Evolutionary conservation across 37 sponge, comb jelly and placozoan genomes (phyloP).

Genomic region (Axinella damicornis): DNA sequence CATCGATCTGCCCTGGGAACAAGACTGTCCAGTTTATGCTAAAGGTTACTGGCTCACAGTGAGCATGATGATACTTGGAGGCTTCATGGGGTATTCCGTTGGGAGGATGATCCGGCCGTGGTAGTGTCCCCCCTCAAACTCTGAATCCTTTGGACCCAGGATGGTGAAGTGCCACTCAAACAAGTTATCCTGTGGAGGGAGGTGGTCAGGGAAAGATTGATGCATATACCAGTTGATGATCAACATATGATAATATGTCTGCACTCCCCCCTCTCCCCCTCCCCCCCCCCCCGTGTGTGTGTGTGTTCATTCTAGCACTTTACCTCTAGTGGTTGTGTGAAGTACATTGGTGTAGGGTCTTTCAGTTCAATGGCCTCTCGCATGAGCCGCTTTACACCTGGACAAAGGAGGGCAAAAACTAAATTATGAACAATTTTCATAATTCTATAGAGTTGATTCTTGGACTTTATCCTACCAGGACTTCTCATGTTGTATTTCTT

Average conservation of each 20-base stretch:
- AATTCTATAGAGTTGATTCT: background rate
- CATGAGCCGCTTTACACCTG: slow-evolving; percentile 97
- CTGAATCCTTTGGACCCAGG: slow-evolving; percentile 81
- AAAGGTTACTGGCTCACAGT: slow-evolving; percentile 68
- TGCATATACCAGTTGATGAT: no score
- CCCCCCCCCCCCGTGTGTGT: no score
- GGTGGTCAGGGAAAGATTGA: no score
- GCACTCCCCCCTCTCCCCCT: no score
- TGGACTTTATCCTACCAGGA: slow-evolving; percentile 56
- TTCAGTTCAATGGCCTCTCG: slow-evolving; percentile 94
- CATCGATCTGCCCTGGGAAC: no score
- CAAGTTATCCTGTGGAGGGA: slow-evolving; percentile 77
- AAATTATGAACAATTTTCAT: background rate
- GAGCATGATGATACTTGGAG: slow-evolving; percentile 92
- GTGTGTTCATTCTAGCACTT: background rate
- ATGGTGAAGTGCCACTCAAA: slow-evolving; percentile 99
- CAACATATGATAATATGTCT: no score
- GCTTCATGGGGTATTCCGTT: slow-evolving; percentile 99
- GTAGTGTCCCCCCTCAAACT: slow-evolving; percentile 91
- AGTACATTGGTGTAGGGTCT: slow-evolving; percentile 91
- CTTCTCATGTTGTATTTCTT: slow-evolving; percentile 73
- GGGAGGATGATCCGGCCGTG: slow-evolving; percentile 96
- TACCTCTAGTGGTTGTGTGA: slow-evolving; percentile 93
- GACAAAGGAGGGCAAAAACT: slow-evolving; percentile 5
- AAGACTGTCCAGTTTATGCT: background rate